Evolutionary conservation across 2,113 vertebrate genomes (phyloP).

Genomic region (Bombycilla garrulus): DNA sequence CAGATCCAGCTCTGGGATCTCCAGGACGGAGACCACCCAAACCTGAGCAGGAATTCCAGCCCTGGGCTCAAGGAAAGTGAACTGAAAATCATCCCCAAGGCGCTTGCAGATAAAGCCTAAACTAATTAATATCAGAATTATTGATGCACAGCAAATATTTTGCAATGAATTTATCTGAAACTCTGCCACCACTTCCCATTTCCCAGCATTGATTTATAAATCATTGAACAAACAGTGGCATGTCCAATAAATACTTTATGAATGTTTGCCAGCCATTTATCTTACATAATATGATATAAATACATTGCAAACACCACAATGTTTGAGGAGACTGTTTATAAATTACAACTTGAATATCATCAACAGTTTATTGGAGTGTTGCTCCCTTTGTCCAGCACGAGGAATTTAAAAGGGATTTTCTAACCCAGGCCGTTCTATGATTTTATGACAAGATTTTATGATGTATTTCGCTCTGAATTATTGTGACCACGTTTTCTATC

Average conservation of each 20-base stretch:
- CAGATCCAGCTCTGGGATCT: too few relatives aligned
- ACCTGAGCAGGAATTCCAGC: not conserved
- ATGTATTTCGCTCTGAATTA: not conserved
- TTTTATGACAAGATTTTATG: not conserved
- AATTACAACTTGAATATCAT: not conserved
- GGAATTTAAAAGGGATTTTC: not conserved
- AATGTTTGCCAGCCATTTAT: slow-evolving; percentile 71
- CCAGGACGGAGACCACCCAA: not conserved
- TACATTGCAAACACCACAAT: slow-evolving; percentile 14
- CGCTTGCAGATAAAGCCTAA: slow-evolving; percentile 36
- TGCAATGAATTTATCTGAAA: slow-evolving; percentile 57
- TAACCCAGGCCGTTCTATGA: not conserved
- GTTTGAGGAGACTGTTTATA: slow-evolving; percentile 11
- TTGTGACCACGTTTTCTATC: not conserved
- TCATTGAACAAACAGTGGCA: slow-evolving; percentile 53
- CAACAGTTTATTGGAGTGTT: not conserved
- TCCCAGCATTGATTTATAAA: slow-evolving; percentile 54
- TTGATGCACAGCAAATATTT: slow-evolving; percentile 69
- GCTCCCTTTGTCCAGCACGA: not conserved
- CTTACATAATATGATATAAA: slow-evolving; percentile 60
- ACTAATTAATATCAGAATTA: slow-evolving; percentile 70
- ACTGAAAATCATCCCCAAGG: slow-evolving; percentile 26
- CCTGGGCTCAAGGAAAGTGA: not conserved
- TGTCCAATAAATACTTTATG: slow-evolving; percentile 65
- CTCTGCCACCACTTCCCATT: slow-evolving; percentile 26